Evolutionary conservation across 2,113 vertebrate genomes (phyloP).

Genomic region (Anoura caudifer): DNA sequence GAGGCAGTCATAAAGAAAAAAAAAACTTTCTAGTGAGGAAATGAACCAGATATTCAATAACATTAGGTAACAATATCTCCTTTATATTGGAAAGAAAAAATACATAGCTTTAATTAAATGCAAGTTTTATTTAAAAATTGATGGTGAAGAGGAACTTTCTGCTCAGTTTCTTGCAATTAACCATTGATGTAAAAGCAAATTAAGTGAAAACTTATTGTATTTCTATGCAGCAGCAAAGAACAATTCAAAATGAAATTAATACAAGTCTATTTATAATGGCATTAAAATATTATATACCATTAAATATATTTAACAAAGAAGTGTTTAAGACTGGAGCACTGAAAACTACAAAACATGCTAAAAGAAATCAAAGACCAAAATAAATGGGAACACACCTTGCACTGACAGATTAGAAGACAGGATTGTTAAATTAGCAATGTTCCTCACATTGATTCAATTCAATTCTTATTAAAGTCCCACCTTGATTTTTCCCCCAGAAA

Average conservation of each 20-base stretch:
- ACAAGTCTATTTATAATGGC: neutral
- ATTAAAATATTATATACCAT: neutral
- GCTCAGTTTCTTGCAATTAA: neutral
- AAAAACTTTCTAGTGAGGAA: neutral
- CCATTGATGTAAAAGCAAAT: neutral
- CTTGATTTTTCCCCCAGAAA: neutral
- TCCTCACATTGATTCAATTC: neutral
- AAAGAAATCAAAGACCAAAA: neutral
- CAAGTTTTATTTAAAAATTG: neutral
- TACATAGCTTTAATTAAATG: neutral
- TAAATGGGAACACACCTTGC: neutral
- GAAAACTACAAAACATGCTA: neutral
- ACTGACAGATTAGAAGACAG: neutral
- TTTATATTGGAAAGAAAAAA: neutral
- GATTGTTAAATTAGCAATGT: neutral
- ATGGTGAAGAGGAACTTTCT: neutral
- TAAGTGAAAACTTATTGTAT: neutral
- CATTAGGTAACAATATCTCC: neutral
- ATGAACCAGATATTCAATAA: neutral
- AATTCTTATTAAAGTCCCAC: neutral
- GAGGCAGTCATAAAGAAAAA: neutral
- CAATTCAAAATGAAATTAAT: slow-evolving; percentile 9
- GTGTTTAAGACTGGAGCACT: neutral
- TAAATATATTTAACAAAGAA: neutral
- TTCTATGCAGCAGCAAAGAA: neutral